Conservation (phyloP, 2,888 invertebrate species). For the Griposia aprilina region DNA sequence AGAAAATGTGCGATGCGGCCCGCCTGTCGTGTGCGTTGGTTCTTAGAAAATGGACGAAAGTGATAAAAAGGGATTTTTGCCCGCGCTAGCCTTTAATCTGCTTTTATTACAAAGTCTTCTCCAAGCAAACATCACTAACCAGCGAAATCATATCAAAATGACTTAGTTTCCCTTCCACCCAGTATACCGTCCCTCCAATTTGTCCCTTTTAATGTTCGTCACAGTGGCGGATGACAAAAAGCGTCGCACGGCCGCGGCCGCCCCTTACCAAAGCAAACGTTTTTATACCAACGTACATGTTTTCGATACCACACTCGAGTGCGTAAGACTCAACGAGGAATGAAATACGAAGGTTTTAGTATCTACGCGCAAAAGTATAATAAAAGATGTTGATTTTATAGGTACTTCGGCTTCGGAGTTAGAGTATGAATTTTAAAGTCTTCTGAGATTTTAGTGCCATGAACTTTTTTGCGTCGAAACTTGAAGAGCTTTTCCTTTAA, state of each 20-base stretch:
- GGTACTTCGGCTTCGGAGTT: conserved; percentile 5
- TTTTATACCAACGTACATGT: conserved; percentile 56
- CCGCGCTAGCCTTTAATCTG: not conserved
- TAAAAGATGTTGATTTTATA: conserved; percentile 36
- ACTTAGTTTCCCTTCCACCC: not conserved
- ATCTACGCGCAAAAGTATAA: conserved; percentile 5
- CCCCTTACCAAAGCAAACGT: conserved; percentile 59
- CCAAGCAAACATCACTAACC: not conserved
- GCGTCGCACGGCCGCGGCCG: conserved; percentile 19
- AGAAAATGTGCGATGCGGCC: not conserved
- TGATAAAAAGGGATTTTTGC: not conserved
- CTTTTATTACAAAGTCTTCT: not conserved
- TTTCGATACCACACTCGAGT: conserved; percentile 55
- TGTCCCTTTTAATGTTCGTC: conserved; percentile 65
- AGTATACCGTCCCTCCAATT: conserved; percentile 29
- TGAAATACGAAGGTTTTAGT: conserved; percentile 23
- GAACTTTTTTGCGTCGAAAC: conserved; percentile 35
- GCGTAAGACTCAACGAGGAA: conserved; percentile 22
- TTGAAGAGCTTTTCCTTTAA: conserved; percentile 6
- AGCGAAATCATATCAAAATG: not conserved
- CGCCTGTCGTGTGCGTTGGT: not conserved
- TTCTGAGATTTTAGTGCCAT: not conserved
- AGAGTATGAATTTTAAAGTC: conserved; percentile 41
- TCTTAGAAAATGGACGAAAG: not conserved
- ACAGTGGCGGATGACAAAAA: conserved; percentile 53